These are phyloP conservation scores for Rhea pennata DNA, from an alignment of 2,113 vertebrate species.

Conservation along the genomic window DNA sequence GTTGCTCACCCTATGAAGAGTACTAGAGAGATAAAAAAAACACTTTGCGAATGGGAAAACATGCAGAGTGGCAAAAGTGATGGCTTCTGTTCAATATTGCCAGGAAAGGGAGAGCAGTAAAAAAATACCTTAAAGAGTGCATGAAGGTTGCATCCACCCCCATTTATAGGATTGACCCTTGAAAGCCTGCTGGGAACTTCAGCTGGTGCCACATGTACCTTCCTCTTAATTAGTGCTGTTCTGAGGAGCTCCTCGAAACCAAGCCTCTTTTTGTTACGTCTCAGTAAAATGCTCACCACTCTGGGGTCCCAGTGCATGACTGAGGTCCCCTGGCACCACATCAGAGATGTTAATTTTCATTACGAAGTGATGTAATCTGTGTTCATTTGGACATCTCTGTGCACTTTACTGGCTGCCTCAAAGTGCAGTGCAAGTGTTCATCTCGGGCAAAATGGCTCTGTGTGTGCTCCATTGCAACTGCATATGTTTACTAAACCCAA, in stretches of 20 bases:
- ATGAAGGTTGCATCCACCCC: background rate
- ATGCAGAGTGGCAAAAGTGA: background rate
- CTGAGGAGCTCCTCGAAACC: background rate
- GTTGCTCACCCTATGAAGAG: background rate
- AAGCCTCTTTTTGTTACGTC: background rate
- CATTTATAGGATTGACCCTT: slow-evolving; percentile 15
- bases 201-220: background rate
- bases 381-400: background rate
- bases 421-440: background rate
- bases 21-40: background rate
- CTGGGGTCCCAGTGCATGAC: background rate
- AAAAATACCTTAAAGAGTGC: background rate
- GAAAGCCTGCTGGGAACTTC: background rate
- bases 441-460: background rate
- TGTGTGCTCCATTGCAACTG: background rate
- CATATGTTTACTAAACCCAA: background rate
- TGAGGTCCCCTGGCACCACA: background rate
- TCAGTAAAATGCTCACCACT: slow-evolving; percentile 19
- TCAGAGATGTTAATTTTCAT: slow-evolving; percentile 47
- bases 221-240: slow-evolving; percentile 25
- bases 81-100: background rate
- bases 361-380: background rate
- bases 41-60: background rate
- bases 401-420: background rate
- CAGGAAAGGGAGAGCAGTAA: background rate